A percentile compares a stretch with the other conserved stretches of the same genome.
Evolutionary conservation across 2,888 invertebrate species (phyloP).

Genomic region (Meliscaeva auricollis): DNA sequence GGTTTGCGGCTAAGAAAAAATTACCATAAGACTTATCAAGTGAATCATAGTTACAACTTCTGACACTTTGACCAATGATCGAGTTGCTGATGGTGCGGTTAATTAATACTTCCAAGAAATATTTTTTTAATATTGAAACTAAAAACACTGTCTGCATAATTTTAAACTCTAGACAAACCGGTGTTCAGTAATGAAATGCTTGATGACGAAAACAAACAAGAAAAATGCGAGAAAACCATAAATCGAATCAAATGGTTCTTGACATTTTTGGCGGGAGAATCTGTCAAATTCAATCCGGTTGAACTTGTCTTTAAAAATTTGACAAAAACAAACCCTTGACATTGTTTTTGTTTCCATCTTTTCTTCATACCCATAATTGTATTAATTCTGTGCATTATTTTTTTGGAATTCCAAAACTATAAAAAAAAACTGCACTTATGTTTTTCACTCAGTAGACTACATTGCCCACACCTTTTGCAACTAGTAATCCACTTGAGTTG

Average conservation of each 20-base stretch:
- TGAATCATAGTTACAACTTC: slow-evolving; percentile 34
- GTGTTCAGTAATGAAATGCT: slow-evolving; percentile 33
- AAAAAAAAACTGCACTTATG: neutral
- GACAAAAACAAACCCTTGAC: neutral
- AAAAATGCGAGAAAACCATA: slow-evolving; percentile 9
- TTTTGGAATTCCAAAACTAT: neutral
- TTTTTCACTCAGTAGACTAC: neutral
- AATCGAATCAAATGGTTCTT: slow-evolving; percentile 12
- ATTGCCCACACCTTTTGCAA: slow-evolving; percentile 1
- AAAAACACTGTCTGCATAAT: neutral
- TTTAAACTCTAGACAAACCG: slow-evolving; percentile 30
- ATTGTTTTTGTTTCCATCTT: no score
- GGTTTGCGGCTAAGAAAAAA: slow-evolving; percentile 17
- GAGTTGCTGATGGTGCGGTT: neutral
- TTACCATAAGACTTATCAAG: slow-evolving; percentile 31
- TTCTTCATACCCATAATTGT: no score
- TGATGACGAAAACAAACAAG: neutral
- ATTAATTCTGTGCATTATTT: neutral
- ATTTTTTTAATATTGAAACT: neutral
- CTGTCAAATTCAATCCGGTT: slow-evolving; percentile 21
- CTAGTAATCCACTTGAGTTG: slow-evolving; percentile 13
- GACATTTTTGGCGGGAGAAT: slow-evolving; percentile 63
- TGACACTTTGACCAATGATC: neutral
- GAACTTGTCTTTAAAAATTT: slow-evolving; percentile 24
- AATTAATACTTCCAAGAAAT: neutral